Conservation (phyloP, 2,113 vertebrate genomes). For the Trichechus manatus region DNA sequence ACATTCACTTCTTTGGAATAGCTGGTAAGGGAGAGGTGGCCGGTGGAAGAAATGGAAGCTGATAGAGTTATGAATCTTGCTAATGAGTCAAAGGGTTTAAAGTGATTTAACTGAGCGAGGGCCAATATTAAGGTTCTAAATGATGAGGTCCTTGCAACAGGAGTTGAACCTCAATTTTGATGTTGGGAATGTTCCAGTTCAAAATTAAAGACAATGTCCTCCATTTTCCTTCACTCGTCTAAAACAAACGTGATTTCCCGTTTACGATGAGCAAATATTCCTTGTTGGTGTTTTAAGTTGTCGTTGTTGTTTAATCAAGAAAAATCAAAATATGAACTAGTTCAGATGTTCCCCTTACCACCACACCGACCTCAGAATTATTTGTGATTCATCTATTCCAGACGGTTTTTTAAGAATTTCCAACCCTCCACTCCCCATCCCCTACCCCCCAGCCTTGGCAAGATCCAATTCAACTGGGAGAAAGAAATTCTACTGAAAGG, state of each 20-base stretch:
- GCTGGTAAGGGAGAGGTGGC: background rate
- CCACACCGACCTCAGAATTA: background rate
- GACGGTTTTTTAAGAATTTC: background rate
- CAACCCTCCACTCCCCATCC: background rate
- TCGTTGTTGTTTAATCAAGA: background rate
- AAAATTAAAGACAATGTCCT: conserved; percentile 19
- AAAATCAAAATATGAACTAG: background rate
- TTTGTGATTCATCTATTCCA: background rate
- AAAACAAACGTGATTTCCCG: background rate
- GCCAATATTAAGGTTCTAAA: background rate
- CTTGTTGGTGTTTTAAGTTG: background rate
- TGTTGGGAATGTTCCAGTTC: background rate
- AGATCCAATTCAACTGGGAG: background rate
- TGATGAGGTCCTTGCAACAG: background rate
- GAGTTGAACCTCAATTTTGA: background rate
- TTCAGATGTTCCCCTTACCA: background rate
- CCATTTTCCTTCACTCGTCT: background rate
- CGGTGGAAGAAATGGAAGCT: background rate
- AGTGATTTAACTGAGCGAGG: background rate
- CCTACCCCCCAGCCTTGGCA: background rate
- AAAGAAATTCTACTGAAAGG: background rate
- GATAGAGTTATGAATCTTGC: background rate
- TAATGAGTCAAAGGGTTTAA: conserved; percentile 13
- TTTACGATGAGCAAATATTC: background rate
- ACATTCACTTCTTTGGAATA: conserved; percentile 40